Evolutionary conservation across 2,797 vertebrate species (phyloP).

Genomic region (Periparus ater): DNA sequence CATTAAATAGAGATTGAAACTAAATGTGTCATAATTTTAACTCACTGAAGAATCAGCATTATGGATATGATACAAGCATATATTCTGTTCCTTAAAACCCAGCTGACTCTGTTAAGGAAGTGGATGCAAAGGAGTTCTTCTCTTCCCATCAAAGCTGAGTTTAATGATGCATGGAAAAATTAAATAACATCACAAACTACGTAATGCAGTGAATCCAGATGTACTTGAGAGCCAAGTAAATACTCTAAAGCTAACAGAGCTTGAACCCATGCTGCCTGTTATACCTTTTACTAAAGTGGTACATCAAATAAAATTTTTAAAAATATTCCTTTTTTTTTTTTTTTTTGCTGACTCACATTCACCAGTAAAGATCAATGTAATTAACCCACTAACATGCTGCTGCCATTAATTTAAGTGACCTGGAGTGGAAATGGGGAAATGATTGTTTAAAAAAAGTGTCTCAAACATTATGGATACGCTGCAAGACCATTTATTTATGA

Average conservation of each 20-base stretch:
- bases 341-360: constrained; percentile 49
- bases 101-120: background rate
- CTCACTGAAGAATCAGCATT: constrained; percentile 52
- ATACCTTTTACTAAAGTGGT: constrained; percentile 60
- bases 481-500: constrained; percentile 78
- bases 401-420: constrained; percentile 51
- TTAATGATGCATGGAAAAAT: constrained; percentile 46
- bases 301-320: constrained; percentile 45
- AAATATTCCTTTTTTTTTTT: constrained; percentile 22
- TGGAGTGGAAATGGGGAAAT: constrained; percentile 38
- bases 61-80: constrained; percentile 13
- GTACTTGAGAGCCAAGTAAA: constrained; percentile 62
- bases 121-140: constrained; percentile 27
- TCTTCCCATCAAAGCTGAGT: constrained; percentile 14
- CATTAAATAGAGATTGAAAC: constrained; percentile 54
- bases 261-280: constrained; percentile 65
- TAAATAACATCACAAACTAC: constrained; percentile 33
- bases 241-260: constrained; percentile 53
- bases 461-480: constrained; percentile 69
- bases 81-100: constrained; percentile 20
- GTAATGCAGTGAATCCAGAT: constrained; percentile 51
- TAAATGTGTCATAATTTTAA: constrained; percentile 52
- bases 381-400: constrained; percentile 53
- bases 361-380: constrained; percentile 31
- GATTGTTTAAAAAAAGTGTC: constrained; percentile 48